Evolutionary conservation across 2,888 invertebrate species (phyloP).

Genomic region (Tinea trinotella): DNA sequence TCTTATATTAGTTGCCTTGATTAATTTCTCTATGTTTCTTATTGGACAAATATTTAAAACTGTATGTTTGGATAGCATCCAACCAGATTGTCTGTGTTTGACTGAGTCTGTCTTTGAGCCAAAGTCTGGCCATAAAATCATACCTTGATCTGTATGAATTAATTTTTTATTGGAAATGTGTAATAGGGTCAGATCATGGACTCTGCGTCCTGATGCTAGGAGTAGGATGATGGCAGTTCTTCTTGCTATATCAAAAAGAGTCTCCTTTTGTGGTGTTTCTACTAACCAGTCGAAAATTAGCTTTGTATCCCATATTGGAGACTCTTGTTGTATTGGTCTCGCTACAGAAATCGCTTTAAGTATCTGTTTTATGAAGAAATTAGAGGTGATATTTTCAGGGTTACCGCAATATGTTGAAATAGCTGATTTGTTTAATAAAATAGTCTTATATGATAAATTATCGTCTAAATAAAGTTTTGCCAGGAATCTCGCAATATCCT

Average conservation of each 20-base stretch:
- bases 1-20: no score
- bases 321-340: no score
- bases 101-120: no score
- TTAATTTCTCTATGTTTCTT: no score
- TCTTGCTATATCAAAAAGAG: slow-evolving; percentile 10
- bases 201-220: slow-evolving; percentile 12
- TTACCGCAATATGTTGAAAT: slow-evolving; percentile 23
- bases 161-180: neutral
- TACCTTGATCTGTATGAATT: no score
- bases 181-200: slow-evolving; percentile 16
- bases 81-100: no score
- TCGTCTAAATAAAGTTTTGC: slow-evolving; percentile 22
- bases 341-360: slow-evolving; percentile 21
- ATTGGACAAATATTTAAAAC: no score
- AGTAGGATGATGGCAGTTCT: slow-evolving; percentile 11
- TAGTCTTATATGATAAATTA: slow-evolving; percentile 22
- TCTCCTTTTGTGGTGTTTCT: neutral
- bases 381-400: slow-evolving; percentile 15
- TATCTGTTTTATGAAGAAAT: slow-evolving; percentile 26
- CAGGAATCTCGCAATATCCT: slow-evolving; percentile 22
- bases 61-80: no score
- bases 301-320: slow-evolving; percentile 25
- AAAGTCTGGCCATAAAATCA: no score
- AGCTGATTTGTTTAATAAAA: slow-evolving; percentile 24
- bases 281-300: neutral